These are phyloP conservation scores for Pterocles gutturalis DNA, from an alignment of 2,113 vertebrate species.

Conservation along the genomic window DNA sequence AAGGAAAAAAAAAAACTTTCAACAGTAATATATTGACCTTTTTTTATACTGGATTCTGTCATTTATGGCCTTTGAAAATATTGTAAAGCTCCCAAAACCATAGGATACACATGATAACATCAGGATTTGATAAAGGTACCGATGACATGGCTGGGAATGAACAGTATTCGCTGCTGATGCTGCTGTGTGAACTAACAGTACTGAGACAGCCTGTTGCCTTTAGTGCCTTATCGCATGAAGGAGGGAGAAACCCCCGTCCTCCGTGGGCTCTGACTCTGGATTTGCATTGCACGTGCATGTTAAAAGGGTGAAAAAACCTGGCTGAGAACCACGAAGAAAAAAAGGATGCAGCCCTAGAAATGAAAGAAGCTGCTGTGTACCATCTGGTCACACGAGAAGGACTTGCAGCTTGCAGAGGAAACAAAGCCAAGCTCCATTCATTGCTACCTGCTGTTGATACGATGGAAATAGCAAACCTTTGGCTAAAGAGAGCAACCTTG, in stretches of 20 bases:
- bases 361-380: neutral
- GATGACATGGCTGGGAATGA: neutral
- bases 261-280: neutral
- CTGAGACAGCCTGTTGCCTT: neutral
- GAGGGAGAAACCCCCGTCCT: neutral
- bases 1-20: slow-evolving; percentile 57
- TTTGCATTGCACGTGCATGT: slow-evolving; percentile 13
- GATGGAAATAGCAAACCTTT: neutral
- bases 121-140: neutral
- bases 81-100: slow-evolving; percentile 11
- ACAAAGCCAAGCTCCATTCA: neutral
- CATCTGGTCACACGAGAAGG: neutral
- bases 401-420: neutral
- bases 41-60: slow-evolving; percentile 72
- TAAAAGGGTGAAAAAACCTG: slow-evolving; percentile 50
- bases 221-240: slow-evolving; percentile 9
- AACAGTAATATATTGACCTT: slow-evolving; percentile 94
- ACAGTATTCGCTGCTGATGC: slow-evolving; percentile 28
- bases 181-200: slow-evolving; percentile 54
- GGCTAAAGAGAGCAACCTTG: neutral
- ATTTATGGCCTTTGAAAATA: slow-evolving; percentile 62
- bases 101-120: neutral
- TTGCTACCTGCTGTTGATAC: neutral
- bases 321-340: slow-evolving; percentile 45
- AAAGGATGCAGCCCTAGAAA: slow-evolving; percentile 49